Evolutionary conservation across 2,797 vertebrate genomes (phyloP).

Genomic region (Pristis pectinata): DNA sequence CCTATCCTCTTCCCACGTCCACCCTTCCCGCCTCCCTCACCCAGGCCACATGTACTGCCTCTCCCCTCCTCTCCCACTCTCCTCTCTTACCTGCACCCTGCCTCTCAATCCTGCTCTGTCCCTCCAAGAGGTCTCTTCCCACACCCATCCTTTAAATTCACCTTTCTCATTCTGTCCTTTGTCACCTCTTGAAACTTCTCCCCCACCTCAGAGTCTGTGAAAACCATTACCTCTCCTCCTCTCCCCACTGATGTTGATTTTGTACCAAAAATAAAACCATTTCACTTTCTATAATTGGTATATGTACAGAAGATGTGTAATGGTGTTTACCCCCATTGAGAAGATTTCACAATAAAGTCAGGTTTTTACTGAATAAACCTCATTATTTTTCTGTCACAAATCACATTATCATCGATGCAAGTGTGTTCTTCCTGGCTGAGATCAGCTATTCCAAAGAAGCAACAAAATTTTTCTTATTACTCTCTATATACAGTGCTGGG

Average conservation of each 20-base stretch:
- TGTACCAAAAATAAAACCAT: conserved; percentile 10
- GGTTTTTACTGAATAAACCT: conserved; percentile 2
- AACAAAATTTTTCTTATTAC: neutral
- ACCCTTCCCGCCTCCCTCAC: too few relatives aligned
- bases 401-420: neutral
- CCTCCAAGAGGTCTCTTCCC: neutral
- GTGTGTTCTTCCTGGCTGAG: neutral
- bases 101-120: neutral
- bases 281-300: conserved; percentile 23
- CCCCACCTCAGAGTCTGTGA: neutral
- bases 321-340: neutral
- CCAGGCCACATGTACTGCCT: neutral
- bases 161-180: neutral
- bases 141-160: neutral
- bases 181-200: neutral
- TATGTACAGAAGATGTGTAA: neutral
- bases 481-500: neutral
- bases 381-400: conserved; percentile 18
- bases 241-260: too few relatives aligned
- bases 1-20: too few relatives aligned
- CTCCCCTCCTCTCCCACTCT: neutral
- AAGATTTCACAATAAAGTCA: conserved; percentile 2
- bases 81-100: neutral
- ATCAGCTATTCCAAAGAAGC: neutral
- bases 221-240: neutral